These are phyloP conservation scores for Notothenia rossii DNA, from an alignment of 2,113 vertebrate species.

Conservation along the genomic window DNA sequence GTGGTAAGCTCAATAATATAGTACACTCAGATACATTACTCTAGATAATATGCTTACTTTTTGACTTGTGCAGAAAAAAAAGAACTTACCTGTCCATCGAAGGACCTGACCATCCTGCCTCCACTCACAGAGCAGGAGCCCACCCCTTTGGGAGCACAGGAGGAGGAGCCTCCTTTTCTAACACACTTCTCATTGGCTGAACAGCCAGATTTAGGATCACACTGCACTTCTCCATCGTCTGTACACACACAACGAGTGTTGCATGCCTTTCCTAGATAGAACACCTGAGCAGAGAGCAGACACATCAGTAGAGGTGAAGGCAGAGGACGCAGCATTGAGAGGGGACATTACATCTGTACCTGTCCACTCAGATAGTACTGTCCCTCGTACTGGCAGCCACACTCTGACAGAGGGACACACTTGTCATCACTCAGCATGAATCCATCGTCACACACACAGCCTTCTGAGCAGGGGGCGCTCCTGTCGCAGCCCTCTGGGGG, in stretches of 20 bases:
- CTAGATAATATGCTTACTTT: neutral
- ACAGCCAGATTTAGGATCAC: conserved; percentile 7
- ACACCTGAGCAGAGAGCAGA: conserved; percentile 25
- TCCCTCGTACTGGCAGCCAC: conserved; percentile 39
- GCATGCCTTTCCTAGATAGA: conserved; percentile 28
- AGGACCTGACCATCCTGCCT: conserved; percentile 6
- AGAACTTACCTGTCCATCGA: conserved; percentile 37
- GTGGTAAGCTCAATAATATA: too few species aligned
- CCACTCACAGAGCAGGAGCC: conserved; percentile 45
- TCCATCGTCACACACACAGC: conserved; percentile 44
- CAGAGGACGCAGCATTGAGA: neutral
- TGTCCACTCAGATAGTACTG: conserved; percentile 30
- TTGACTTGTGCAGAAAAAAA: neutral
- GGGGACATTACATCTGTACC: conserved; percentile 2
- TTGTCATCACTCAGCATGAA: conserved; percentile 38
- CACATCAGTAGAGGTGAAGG: neutral
- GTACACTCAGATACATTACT: neutral
- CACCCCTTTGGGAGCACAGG: conserved; percentile 2
- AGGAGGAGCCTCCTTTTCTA: neutral
- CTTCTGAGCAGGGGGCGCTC: conserved; percentile 10
- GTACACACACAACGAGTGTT: conserved; percentile 32
- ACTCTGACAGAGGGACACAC: conserved; percentile 43
- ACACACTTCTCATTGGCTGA: conserved; percentile 27
- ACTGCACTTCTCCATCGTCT: conserved; percentile 6
- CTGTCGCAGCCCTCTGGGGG: conserved; percentile 19